These are phyloP conservation scores for Volucella inflata DNA, from an alignment of 2,888 invertebrate genomes.

Conservation along the genomic window DNA sequence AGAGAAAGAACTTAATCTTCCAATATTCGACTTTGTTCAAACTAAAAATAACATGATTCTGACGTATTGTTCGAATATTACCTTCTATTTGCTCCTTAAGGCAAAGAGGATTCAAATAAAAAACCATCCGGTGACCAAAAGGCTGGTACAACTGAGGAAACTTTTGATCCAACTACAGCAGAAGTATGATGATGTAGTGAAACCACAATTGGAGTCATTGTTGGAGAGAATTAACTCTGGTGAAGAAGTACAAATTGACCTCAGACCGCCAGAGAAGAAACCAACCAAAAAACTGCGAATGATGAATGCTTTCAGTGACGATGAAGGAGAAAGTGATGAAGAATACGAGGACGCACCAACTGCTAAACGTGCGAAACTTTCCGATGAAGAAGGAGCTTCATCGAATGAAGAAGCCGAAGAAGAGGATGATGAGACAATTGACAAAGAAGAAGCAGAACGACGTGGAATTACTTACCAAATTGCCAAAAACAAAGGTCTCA, in stretches of 20 bases:
- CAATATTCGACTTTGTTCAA: conserved; percentile 89
- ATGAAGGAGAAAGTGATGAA: conserved; percentile 78
- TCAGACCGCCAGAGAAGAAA: conserved; percentile 83
- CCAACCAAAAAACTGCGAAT: conserved; percentile 84
- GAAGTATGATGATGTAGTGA: conserved; percentile 88
- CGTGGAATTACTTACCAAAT: conserved; percentile 96
- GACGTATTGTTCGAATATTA: conserved; percentile 94
- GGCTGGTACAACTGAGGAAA: conserved; percentile 91
- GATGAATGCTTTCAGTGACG: conserved; percentile 79
- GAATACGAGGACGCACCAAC: conserved; percentile 83
- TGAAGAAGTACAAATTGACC: conserved; percentile 82
- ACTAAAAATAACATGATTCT: conserved; percentile 88
- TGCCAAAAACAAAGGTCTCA: conserved; percentile 97
- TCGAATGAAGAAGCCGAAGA: conserved; percentile 79
- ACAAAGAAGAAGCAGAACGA: conserved; percentile 85
- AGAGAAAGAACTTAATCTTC: conserved; percentile 86
- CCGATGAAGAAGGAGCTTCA: conserved; percentile 76
- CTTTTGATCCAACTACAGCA: conserved; percentile 90
- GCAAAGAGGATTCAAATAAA: conserved; percentile 88
- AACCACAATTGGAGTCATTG: conserved; percentile 88
- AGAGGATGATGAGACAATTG: conserved; percentile 81
- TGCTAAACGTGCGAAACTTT: conserved; percentile 83
- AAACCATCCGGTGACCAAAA: conserved; percentile 95
- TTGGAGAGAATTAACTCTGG: conserved; percentile 85
- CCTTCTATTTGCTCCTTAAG: conserved; percentile 93